Base-by-base conservation (phyloP, 2,888 invertebrate genomes). In the Cordilura impudica region DNA sequence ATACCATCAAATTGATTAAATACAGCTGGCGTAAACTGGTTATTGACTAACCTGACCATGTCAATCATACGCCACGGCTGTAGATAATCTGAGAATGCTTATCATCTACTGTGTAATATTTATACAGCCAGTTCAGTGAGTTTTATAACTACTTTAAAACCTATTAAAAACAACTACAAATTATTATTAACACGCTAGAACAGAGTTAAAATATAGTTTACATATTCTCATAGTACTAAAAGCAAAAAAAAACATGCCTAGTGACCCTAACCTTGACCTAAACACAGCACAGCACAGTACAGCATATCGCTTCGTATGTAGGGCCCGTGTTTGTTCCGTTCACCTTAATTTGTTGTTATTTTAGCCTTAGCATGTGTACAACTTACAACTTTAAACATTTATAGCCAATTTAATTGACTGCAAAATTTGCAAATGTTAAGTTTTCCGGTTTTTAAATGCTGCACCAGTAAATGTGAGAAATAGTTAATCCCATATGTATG, bases 381-480 rank as follows among this genome's bases (percentile, higher is more conserved):
- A n/a, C n/a, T n/a, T n/a, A 39, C n/a, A 39, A 39, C 35, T n/a
- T 39, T n/a, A 39, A 39, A 39, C 35, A 39, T n/a, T 39, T 39
- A 39, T n/a, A 53, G 67, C 51, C n/a, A 14, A 43, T 72, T 72
- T 77, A 77, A 77, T 72, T 77, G 66, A 61, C 72, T 56, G 77
- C 67, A 63, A 56, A 72, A 72, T 67, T 67, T 66, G 60, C 31
- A 56, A 66, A 60, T 54, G 47, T 29, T 53, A 53, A 35, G 12
- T 23, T 70, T 65, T 49, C 53, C 66, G 26, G 12, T 66, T 70
- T 60, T 58, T 19, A 10, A 26, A 26, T 4, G 26, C 26, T 6
- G 4, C 26, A 3, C 3, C 26, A 26, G 6, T 6, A 26, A 26
- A 26, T 6, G 26, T 4, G 4, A 26, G 26, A n/a, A 12, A n/a